Conservation (phyloP, 53 echinoderm and acorn worm species). For the Echinometra lucunter region DNA sequence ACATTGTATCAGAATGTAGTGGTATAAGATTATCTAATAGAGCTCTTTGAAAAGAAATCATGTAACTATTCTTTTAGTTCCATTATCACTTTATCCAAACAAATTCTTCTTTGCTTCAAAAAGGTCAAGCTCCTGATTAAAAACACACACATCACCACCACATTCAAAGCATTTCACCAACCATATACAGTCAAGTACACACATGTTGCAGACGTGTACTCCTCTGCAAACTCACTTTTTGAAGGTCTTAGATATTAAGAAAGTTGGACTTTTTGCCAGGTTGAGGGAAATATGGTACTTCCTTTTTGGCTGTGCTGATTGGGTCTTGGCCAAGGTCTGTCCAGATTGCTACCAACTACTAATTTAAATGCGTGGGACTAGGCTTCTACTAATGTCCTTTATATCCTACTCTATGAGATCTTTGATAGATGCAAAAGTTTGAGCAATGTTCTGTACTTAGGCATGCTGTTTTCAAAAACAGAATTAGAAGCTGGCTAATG, state of each 20-base stretch:
- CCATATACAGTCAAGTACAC: constrained; percentile 29
- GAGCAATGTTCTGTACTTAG: too few relatives aligned
- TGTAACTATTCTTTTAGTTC: not conserved
- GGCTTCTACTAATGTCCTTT: not conserved
- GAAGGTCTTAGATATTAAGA: constrained; percentile 41
- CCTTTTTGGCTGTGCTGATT: constrained; percentile 38
- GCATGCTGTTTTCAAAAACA: too few relatives aligned
- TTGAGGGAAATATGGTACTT: constrained; percentile 52
- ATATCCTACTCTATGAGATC: too few relatives aligned
- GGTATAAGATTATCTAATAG: not conserved
- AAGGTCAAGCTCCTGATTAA: constrained; percentile 6
- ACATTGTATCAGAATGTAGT: too few relatives aligned
- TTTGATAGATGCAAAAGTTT: too few relatives aligned
- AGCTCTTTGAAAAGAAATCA: not conserved
- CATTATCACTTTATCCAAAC: not conserved
- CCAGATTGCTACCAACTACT: constrained; percentile 26
- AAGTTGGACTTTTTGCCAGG: constrained; percentile 50
- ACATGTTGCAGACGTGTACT: not conserved
- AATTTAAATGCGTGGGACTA: constrained; percentile 12
- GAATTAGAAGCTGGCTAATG: too few relatives aligned
- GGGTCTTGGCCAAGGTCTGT: constrained; percentile 43
- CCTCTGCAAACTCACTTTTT: constrained; percentile 16
- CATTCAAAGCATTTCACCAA: constrained; percentile 1
- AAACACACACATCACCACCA: constrained; percentile 2
- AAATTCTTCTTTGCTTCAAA: not conserved